A percentile compares a stretch with the other conserved stretches of the same genome.
Conservation (phyloP, 1,140 invertebrate genomes). For the Condylostylus longicornis region DNA sequence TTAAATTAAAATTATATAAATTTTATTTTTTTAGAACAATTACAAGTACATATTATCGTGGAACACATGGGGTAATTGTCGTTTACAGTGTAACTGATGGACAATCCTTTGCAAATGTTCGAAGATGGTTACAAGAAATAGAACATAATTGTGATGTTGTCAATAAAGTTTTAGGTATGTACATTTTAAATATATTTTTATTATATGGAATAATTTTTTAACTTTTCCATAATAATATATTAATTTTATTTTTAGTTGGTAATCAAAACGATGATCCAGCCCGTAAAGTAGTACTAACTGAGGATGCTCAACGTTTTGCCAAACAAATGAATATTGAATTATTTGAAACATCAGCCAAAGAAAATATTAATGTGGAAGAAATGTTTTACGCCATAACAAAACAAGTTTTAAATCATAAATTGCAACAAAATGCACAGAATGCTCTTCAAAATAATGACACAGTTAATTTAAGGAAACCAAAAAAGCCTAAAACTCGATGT, state of each 20-base stretch:
- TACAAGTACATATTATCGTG: slow-evolving; percentile 78
- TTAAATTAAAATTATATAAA: not conserved
- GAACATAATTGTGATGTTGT: slow-evolving; percentile 99
- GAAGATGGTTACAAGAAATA: slow-evolving; percentile 95
- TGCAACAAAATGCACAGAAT: slow-evolving; percentile 21
- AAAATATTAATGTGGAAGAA: slow-evolving; percentile 98
- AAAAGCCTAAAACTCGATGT: slow-evolving; percentile 11
- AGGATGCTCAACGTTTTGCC: slow-evolving; percentile 93
- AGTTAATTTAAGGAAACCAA: slow-evolving; percentile 31
- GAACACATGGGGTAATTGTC: slow-evolving; percentile 97
- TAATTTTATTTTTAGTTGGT: slow-evolving; percentile 59
- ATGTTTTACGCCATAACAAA: slow-evolving; percentile 59
- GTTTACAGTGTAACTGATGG: slow-evolving; percentile 99
- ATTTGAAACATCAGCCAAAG: slow-evolving; percentile 98
- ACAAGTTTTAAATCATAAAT: slow-evolving; percentile 36
- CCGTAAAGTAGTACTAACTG: slow-evolving; percentile 88
- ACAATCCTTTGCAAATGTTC: slow-evolving; percentile 98
- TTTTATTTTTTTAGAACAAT: slow-evolving; percentile 29
- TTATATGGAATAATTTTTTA: not conserved
- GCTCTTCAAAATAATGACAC: slow-evolving; percentile 38
- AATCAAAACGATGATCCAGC: slow-evolving; percentile 98
- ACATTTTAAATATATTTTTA: not conserved
- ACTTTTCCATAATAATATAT: not conserved
- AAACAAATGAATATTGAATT: slow-evolving; percentile 92
- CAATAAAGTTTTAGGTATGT: slow-evolving; percentile 89